Evolutionary conservation across 2,888 invertebrate species (phyloP), one percentile per base, ranked within the genome.

Genomic region (Rugalucina vietnamica): DNA sequence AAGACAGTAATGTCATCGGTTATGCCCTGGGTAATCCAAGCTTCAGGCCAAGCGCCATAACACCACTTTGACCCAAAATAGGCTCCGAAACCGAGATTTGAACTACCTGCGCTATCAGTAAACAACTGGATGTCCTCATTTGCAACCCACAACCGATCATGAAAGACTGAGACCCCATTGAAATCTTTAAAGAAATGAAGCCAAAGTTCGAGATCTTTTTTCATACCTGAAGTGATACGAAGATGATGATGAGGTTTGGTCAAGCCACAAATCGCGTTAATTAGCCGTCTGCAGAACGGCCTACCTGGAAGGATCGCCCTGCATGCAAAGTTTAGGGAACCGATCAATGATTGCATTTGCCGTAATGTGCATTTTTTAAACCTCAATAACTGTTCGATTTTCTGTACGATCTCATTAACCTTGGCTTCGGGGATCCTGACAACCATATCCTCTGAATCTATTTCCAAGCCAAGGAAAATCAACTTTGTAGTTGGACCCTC

Each of bases 141-240:
- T 37, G 60, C 21, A 10, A 49, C n/a, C 82, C 79, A 82, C 29
- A 50, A 69, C 5, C 71, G 12, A 49, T 82, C 82, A 43, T 57
- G 60, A 54, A 85, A 85, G 0, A 81, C 49, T 12, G 78, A 76
- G 0, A 82, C 39, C 0, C 81, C 85, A 50, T 85, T 85, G 50
- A 65, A 81, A 14, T 72, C 37, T 8, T 43, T 21, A 21, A 76
- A 72, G 37, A 81, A 80, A 18, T 57, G 24, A 43, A 77, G 39
- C 85, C 77, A 86, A 43, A 86, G 43, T 14, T 69, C 21, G 10
- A 79, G 50, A 49, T 85, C 81, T 69, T 14, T 32, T 21, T 36
- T 37, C 14, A 81, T 70, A 5, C 49, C 71, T 34, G 32, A 18
- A 12, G 18, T 82, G 1, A 71, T 37, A 32, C 76, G 37, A 10